Conservation (phyloP, 92 coral and sea anemone genomes). For the Paramuricea clavata region DNA sequence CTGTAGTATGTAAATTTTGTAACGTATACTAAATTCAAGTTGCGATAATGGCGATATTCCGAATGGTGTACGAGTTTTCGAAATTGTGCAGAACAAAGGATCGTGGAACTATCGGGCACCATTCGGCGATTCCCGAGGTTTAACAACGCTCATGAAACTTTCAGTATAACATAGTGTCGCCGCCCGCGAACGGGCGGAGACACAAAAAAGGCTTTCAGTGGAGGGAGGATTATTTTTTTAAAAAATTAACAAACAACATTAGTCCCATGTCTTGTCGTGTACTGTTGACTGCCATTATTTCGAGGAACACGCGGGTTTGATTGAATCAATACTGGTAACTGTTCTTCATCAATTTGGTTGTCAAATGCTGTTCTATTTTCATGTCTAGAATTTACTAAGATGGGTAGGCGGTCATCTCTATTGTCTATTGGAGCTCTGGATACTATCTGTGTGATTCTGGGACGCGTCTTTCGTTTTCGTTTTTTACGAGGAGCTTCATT, state of each 20-base stretch:
- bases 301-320: not conserved
- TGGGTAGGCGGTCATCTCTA: not conserved
- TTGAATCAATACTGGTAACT: constrained; percentile 13
- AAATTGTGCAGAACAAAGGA: too few species aligned
- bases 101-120: too few species aligned
- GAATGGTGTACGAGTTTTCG: too few species aligned
- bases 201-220: too few species aligned
- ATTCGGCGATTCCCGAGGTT: too few species aligned
- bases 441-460: not conserved
- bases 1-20: too few species aligned
- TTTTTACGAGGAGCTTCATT: constrained; percentile 22
- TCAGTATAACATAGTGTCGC: too few species aligned
- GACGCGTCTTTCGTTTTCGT: not conserved
- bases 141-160: too few species aligned
- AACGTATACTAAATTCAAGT: too few species aligned
- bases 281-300: not conserved
- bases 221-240: too few species aligned
- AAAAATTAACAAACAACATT: constrained; percentile 33
- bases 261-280: constrained; percentile 18
- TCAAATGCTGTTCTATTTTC: not conserved
- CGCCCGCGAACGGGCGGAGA: too few species aligned
- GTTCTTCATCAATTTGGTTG: not conserved
- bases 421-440: not conserved
- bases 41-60: too few species aligned
- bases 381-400: constrained; percentile 26